A percentile compares a stretch with the other conserved stretches of the same genome.
Conservation (phyloP, 2,888 invertebrate species). For the Unio delphinus region DNA sequence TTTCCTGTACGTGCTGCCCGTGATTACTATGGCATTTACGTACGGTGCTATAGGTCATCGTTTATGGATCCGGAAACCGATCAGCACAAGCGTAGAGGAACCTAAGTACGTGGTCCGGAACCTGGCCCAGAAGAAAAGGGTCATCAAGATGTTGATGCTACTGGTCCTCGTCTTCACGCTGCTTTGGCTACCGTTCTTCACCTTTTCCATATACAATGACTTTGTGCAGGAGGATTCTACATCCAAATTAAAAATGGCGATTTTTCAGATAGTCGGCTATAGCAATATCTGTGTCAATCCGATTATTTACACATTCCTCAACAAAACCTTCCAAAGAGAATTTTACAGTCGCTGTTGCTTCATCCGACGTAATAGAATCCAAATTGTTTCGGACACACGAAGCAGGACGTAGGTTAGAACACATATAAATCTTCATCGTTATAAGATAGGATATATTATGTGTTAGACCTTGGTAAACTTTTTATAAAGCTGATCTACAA, state of each 20-base stretch:
- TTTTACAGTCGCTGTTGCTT: constrained; percentile 21
- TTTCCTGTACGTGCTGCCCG: constrained; percentile 50
- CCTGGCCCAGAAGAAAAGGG: constrained; percentile 46
- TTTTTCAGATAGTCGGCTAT: constrained; percentile 59
- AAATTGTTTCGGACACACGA: neutral
- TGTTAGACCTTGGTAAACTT: no score
- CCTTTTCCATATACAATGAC: constrained; percentile 47
- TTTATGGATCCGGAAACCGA: constrained; percentile 54
- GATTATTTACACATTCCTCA: constrained; percentile 63
- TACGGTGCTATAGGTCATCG: constrained; percentile 54
- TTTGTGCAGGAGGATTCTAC: constrained; percentile 24
- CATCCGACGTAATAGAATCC: neutral
- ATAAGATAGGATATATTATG: no score
- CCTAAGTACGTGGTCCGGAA: constrained; percentile 40
- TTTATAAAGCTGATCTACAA: no score
- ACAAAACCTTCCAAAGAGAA: constrained; percentile 56
- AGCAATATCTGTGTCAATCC: constrained; percentile 61
- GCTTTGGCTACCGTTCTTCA: constrained; percentile 62
- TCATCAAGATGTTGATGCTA: constrained; percentile 55
- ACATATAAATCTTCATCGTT: no score
- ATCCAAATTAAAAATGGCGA: constrained; percentile 43
- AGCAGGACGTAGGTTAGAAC: no score
- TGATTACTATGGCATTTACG: constrained; percentile 49
- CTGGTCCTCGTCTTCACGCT: constrained; percentile 56
- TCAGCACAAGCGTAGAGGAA: constrained; percentile 47